Evolutionary conservation across 2,888 invertebrate species (phyloP).

Genomic region (Rhorus exstirpatorius): DNA sequence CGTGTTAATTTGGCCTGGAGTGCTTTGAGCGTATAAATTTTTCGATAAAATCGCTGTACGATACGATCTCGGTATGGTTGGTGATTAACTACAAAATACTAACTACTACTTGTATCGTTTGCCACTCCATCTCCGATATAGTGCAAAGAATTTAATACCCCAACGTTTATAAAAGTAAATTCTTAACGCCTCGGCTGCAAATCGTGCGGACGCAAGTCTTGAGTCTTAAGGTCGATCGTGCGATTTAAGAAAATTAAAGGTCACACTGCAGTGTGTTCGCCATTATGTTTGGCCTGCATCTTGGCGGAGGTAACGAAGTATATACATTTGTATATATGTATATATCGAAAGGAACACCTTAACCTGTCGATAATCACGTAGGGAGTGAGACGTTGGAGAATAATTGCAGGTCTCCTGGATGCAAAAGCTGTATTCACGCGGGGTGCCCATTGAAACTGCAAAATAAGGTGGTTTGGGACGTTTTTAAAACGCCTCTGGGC

Average conservation of each 20-base stretch:
- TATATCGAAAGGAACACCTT: conserved; percentile 26
- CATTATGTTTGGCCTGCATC: conserved; percentile 1
- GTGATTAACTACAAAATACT: conserved; percentile 52
- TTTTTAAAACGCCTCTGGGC: conserved; percentile 26
- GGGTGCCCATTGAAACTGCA: conserved; percentile 13
- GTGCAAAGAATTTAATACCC: conserved; percentile 29
- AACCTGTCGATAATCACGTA: conserved; percentile 55
- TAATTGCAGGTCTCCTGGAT: conserved; percentile 57
- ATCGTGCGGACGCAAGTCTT: conserved; percentile 62
- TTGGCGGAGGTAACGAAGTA: conserved; percentile 7
- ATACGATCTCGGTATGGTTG: neutral
- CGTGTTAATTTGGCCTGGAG: too few species aligned
- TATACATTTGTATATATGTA: neutral
- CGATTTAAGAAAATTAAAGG: conserved; percentile 63
- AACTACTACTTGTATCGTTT: conserved; percentile 35
- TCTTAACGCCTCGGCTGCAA: conserved; percentile 51
- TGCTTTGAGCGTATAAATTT: too few species aligned
- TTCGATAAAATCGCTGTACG: too few species aligned
- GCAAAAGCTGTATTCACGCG: conserved; percentile 9
- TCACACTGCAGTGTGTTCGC: conserved; percentile 37
- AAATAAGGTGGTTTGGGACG: conserved; percentile 4
- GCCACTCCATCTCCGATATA: conserved; percentile 4
- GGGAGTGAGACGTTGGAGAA: conserved; percentile 64
- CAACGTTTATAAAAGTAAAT: conserved; percentile 32
- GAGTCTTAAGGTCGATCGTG: conserved; percentile 66